Evolutionary conservation across 2,888 invertebrate genomes (phyloP), one percentile per base, ranked within the genome.

Genomic region (Drosophila rellima): DNA sequence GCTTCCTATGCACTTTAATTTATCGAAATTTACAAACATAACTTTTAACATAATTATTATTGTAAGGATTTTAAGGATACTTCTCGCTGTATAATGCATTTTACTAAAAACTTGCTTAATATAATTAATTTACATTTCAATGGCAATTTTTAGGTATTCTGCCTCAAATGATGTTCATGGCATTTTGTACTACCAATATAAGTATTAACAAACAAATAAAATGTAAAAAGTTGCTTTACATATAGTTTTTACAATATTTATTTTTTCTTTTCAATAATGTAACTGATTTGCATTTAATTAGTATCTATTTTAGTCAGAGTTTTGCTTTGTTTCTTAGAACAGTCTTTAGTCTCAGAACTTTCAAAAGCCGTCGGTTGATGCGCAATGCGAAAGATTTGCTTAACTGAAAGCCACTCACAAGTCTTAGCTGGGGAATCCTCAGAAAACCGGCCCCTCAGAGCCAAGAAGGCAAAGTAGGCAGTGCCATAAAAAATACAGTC

Each of bases 401-500:
- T 15, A 39, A 3, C 18, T 17, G 0, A 26, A 74, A 33, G 15
- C 10, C 61, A 40, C 33, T 56, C 55, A 39, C 13, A 48, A 50
- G 4, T n/a, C 26, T 51, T 2, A 3, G n/a, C n/a, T 3, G 2
- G n/a, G n/a, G 42, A 45, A 69, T 65, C 48, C 48, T 61, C 47
- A 20, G 15, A 48, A 69, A 70, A 55, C 60, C 64, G 39, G 70
- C 11, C 20, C 17, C 18, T 47, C 11, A 17, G 40, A 33, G 29
- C 17, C 48, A 35, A 31, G 44, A 35, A 68, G 50, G 60, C 67
- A 82, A 89, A 88, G 89, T 85, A 74, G 85, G 85, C 89, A 80
- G 89, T 68, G 62, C 86, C 90, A 74, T 54, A 67, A 65, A 54
- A 89, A 85, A 82, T 82, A 60, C 88, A 89, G 82, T 84, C 86